Evolutionary conservation across 2,113 vertebrate species (phyloP).

Genomic region (Melozone crissalis): DNA sequence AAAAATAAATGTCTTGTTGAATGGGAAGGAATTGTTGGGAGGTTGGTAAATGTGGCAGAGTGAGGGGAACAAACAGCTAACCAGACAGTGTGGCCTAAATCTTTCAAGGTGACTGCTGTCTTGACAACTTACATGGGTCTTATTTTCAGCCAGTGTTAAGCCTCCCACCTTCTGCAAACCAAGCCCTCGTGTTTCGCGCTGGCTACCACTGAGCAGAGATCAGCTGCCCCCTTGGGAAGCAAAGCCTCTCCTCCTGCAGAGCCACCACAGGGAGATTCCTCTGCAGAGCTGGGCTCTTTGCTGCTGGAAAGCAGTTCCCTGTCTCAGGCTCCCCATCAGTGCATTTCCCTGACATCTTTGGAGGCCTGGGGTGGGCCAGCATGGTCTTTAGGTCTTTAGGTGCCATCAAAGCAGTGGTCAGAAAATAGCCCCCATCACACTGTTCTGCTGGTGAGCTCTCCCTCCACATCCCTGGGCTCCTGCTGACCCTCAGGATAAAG

Average conservation of each 20-base stretch:
- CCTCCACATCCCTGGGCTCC: neutral
- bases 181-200: neutral
- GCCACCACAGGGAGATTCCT: neutral
- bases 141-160: slow-evolving; percentile 44
- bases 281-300: neutral
- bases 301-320: neutral
- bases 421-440: neutral
- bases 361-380: neutral
- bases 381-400: neutral
- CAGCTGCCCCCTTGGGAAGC: neutral
- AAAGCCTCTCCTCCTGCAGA: neutral
- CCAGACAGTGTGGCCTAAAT: neutral
- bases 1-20: neutral
- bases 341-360: neutral
- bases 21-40: neutral
- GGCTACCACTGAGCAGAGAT: neutral
- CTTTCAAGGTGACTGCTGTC: slow-evolving; percentile 51
- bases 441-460: neutral
- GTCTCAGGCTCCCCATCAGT: neutral
- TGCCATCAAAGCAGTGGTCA: neutral
- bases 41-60: neutral
- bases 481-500: neutral
- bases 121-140: slow-evolving; percentile 41
- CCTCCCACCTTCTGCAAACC: slow-evolving; percentile 39
- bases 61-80: neutral